phyloP scores from a whole-genome alignment of 2,113 vertebrate genomes.

The Thymallus thymallus region DNA sequence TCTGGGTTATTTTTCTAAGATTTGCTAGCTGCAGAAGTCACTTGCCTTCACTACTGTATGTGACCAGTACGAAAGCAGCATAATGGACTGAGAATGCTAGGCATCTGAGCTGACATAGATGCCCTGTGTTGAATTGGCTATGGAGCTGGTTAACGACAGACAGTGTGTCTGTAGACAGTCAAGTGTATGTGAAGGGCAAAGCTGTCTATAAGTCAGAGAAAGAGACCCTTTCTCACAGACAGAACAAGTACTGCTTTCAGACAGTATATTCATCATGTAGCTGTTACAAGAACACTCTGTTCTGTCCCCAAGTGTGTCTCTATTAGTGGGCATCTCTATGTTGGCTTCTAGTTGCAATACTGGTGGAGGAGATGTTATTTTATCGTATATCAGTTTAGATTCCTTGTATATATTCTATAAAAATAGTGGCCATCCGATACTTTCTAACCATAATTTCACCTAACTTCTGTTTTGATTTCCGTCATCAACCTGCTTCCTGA shows the following conservation, averaged over 20 bases:
- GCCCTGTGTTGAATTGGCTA: not conserved
- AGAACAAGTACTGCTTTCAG: conserved; percentile 6
- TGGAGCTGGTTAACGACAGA: not conserved
- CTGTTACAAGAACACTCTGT: conserved; percentile 1
- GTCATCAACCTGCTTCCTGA: no score
- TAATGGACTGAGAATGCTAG: not conserved
- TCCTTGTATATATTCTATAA: not conserved
- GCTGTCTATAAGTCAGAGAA: not conserved
- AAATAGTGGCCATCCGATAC: no score
- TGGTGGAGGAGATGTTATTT: not conserved
- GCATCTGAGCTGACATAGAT: not conserved
- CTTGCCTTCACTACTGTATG: not conserved
- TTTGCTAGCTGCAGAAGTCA: not conserved
- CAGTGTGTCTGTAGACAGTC: not conserved
- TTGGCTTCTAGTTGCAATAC: not conserved
- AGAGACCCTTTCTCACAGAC: not conserved
- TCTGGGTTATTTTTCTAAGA: not conserved
- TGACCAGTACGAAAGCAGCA: not conserved
- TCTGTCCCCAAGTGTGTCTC: not conserved
- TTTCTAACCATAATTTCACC: no score
- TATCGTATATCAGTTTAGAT: not conserved
- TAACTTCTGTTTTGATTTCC: no score
- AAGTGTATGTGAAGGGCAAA: not conserved
- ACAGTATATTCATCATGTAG: not conserved
- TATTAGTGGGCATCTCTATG: not conserved